These are phyloP conservation scores for Saturnia japonica DNA, from an alignment of 2,888 invertebrate genomes.

Conservation along the genomic window DNA sequence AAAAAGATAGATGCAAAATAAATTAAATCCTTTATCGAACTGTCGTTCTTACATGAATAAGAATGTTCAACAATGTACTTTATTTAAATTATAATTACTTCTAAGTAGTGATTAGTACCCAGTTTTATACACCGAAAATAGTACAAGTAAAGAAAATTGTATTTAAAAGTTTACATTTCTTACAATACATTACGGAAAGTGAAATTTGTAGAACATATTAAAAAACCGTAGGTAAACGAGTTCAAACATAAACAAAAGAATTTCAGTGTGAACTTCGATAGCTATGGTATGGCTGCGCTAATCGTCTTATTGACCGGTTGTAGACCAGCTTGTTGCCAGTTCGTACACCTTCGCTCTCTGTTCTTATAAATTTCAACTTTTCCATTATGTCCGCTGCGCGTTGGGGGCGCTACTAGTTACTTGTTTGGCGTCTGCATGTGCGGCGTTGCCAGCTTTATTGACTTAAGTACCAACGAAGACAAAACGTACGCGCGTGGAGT, in stretches of 20 bases:
- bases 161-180: not conserved
- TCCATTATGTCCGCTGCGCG: slow-evolving; percentile 76
- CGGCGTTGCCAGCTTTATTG: slow-evolving; percentile 82
- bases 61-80: not conserved
- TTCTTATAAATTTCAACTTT: slow-evolving; percentile 67
- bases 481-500: slow-evolving; percentile 80
- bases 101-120: not conserved
- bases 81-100: slow-evolving; percentile 1
- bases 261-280: slow-evolving; percentile 53
- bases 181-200: not conserved
- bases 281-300: slow-evolving; percentile 68
- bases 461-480: slow-evolving; percentile 77
- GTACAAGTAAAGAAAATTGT: not conserved
- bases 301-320: slow-evolving; percentile 82
- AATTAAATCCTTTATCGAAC: not conserved
- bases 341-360: slow-evolving; percentile 70
- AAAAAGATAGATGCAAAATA: not conserved
- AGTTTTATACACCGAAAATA: not conserved
- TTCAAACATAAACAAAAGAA: slow-evolving; percentile 55
- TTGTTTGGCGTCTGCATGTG: slow-evolving; percentile 80
- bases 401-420: slow-evolving; percentile 79
- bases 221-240: slow-evolving; percentile 15
- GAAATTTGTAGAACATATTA: slow-evolving; percentile 10
- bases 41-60: not conserved
- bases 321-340: slow-evolving; percentile 77